Evolutionary conservation across 2,797 vertebrate species (phyloP).

Genomic region (Sebastes kiyomatsui): DNA sequence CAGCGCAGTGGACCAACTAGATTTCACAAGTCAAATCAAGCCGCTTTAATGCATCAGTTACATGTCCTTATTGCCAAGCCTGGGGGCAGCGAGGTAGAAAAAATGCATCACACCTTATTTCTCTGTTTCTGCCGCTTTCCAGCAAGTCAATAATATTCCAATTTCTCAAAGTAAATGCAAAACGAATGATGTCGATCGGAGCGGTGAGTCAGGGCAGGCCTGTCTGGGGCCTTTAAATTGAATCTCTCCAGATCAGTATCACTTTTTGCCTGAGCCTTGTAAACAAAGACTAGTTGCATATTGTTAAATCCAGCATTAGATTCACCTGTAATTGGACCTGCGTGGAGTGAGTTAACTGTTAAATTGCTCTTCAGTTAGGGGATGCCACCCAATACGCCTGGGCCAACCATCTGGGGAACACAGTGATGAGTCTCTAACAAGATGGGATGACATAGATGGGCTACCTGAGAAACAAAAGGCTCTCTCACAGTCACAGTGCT

Average conservation of each 20-base stretch:
- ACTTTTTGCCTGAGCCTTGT: slow-evolving; percentile 51
- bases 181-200: slow-evolving; percentile 66
- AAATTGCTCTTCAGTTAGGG: slow-evolving; percentile 62
- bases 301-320: slow-evolving; percentile 72
- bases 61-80: slow-evolving; percentile 35
- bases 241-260: slow-evolving; percentile 67
- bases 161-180: slow-evolving; percentile 73
- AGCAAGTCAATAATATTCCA: slow-evolving; percentile 73
- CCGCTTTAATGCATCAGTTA: slow-evolving; percentile 39
- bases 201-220: slow-evolving; percentile 51
- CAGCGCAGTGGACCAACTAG: slow-evolving; percentile 37
- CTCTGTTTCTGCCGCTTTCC: slow-evolving; percentile 45
- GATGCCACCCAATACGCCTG: slow-evolving; percentile 38
- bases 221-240: slow-evolving; percentile 65
- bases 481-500: background rate
- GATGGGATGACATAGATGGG: slow-evolving; percentile 14
- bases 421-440: slow-evolving; percentile 41
- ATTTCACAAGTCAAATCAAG: slow-evolving; percentile 57
- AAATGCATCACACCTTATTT: slow-evolving; percentile 41
- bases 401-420: slow-evolving; percentile 43
- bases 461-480: slow-evolving; percentile 6
- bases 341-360: slow-evolving; percentile 58
- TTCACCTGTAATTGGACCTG: slow-evolving; percentile 70
- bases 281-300: slow-evolving; percentile 73
- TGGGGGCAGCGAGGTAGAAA: slow-evolving; percentile 33